A percentile compares a stretch with the other conserved stretches of the same genome.
phyloP scores from a whole-genome alignment of 2,888 invertebrate genomes.

The Electrophaes corylata region DNA sequence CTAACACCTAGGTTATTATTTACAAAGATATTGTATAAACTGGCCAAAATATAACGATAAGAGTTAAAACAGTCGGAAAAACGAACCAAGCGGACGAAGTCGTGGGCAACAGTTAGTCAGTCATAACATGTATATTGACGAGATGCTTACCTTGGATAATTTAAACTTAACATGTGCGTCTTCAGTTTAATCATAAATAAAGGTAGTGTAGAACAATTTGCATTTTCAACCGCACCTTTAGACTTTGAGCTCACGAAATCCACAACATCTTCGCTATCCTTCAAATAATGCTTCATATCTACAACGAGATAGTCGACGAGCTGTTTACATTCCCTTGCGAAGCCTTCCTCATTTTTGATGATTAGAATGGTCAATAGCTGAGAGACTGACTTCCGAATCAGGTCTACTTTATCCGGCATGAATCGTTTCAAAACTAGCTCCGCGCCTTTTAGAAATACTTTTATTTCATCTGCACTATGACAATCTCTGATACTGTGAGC shows the following conservation, averaged over 20 bases:
- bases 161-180: constrained; percentile 55
- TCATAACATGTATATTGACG: too few species aligned
- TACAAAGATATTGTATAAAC: too few species aligned
- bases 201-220: constrained; percentile 44
- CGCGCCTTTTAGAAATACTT: constrained; percentile 69
- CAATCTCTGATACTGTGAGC: constrained; percentile 76
- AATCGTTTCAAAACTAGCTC: constrained; percentile 67
- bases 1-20: too few species aligned
- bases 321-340: constrained; percentile 58
- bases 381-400: constrained; percentile 77
- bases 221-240: constrained; percentile 40
- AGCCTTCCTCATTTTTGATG: constrained; percentile 64
- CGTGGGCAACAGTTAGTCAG: too few species aligned
- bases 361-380: constrained; percentile 82
- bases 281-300: constrained; percentile 73
- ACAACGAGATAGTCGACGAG: constrained; percentile 82
- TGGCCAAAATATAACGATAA: too few species aligned
- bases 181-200: constrained; percentile 61
- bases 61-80: too few species aligned
- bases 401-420: constrained; percentile 64
- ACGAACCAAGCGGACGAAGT: too few species aligned
- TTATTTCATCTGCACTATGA: constrained; percentile 53
- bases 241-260: constrained; percentile 58
- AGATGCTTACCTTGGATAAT: constrained; percentile 65
- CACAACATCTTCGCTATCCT: constrained; percentile 71